These are phyloP conservation scores for Scaptomyza flava DNA, from an alignment of 2,888 invertebrate species.

Conservation along the genomic window DNA sequence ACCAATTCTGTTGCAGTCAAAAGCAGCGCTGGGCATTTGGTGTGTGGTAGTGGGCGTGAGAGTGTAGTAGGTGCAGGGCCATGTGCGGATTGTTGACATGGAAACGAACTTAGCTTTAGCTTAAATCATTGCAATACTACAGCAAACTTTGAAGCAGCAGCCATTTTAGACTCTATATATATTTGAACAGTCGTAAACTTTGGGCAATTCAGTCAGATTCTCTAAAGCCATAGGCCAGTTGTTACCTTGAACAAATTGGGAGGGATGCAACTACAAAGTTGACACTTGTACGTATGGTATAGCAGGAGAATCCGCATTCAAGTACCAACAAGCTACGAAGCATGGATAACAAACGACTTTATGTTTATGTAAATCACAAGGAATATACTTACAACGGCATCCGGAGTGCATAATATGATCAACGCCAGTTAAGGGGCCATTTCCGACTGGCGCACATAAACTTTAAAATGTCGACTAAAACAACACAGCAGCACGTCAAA, in stretches of 20 bases:
- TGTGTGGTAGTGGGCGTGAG: background rate
- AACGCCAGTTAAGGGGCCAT: slow-evolving; percentile 45
- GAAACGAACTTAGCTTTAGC: slow-evolving; percentile 64
- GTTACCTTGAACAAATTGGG: background rate
- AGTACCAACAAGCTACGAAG: slow-evolving; percentile 29
- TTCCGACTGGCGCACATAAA: slow-evolving; percentile 52
- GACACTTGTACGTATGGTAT: slow-evolving; percentile 5
- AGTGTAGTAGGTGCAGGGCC: background rate
- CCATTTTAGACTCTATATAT: slow-evolving; percentile 43
- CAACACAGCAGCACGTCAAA: slow-evolving; percentile 31
- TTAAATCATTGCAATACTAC: slow-evolving; percentile 48
- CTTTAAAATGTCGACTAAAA: slow-evolving; percentile 59
- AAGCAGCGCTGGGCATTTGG: background rate
- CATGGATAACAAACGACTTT: slow-evolving; percentile 68
- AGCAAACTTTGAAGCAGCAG: slow-evolving; percentile 53
- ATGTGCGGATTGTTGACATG: slow-evolving; percentile 55
- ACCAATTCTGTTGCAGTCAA: slow-evolving; percentile 38
- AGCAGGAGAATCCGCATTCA: slow-evolving; percentile 26
- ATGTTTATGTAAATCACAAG: slow-evolving; percentile 74
- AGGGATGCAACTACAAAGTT: background rate
- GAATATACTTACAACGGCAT: slow-evolving; percentile 45
- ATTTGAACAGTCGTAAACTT: slow-evolving; percentile 55
- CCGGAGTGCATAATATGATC: slow-evolving; percentile 78
- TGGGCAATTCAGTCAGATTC: slow-evolving; percentile 9
- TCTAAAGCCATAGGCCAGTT: slow-evolving; percentile 12